A percentile compares a stretch with the other conserved stretches of the same genome.
Conservation (phyloP, 2,113 vertebrate species). For the Coreoperca whiteheadi region DNA sequence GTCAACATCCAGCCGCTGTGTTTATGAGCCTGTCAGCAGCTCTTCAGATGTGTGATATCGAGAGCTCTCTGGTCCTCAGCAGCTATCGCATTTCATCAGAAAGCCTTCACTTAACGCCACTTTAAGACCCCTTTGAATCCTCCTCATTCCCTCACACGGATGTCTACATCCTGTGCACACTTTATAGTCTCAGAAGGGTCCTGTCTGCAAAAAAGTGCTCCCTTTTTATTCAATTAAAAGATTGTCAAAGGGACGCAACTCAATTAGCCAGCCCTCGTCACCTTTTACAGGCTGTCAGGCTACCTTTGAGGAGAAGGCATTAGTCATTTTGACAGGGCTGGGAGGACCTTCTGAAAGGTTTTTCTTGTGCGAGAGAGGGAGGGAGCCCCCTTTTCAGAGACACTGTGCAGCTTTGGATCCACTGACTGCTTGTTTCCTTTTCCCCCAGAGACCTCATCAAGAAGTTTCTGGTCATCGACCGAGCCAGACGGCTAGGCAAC, state of each 20-base stretch:
- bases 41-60: constrained; percentile 11
- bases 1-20: constrained; percentile 30
- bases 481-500: constrained; percentile 92
- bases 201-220: neutral
- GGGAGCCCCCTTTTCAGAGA: neutral
- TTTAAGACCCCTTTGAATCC: constrained; percentile 26
- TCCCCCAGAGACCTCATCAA: constrained; percentile 92
- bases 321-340: constrained; percentile 37
- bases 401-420: neutral
- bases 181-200: neutral
- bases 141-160: neutral
- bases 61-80: constrained; percentile 3
- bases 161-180: neutral
- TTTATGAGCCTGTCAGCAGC: constrained; percentile 39
- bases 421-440: constrained; percentile 28
- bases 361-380: neutral
- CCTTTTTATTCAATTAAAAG: constrained; percentile 36
- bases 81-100: constrained; percentile 23
- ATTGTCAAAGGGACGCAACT: constrained; percentile 30
- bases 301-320: neutral
- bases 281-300: neutral
- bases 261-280: neutral
- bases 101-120: neutral
- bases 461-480: constrained; percentile 95
- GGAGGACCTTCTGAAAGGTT: neutral